These are phyloP conservation scores for Lasioglossum leucozonium DNA, from an alignment of 2,888 invertebrate species.

Conservation along the genomic window DNA sequence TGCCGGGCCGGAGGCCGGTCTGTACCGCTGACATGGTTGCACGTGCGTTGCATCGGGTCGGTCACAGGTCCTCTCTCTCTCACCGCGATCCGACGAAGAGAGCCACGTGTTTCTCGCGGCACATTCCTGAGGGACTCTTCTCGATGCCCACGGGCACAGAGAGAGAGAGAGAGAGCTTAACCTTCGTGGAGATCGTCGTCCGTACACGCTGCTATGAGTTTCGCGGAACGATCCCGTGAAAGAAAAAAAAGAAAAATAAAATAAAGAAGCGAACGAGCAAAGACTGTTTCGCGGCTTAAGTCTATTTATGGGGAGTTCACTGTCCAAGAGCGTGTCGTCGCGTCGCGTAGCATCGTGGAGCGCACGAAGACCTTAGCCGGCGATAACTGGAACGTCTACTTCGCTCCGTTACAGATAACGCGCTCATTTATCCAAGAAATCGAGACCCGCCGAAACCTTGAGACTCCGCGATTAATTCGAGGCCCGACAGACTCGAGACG, in stretches of 20 bases:
- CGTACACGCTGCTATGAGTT: not conserved
- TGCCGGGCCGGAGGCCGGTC: too few species aligned
- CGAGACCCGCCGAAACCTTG: conserved; percentile 31
- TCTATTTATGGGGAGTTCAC: not conserved
- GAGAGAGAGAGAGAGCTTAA: too few species aligned
- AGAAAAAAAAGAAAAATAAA: not conserved
- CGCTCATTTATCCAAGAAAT: conserved; percentile 44
- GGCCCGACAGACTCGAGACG: not conserved
- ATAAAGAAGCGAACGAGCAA: not conserved
- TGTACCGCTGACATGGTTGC: conserved; percentile 17
- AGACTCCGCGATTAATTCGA: conserved; percentile 16
- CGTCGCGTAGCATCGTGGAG: not conserved
- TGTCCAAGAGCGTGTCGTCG: not conserved
- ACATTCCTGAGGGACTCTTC: conserved; percentile 1
- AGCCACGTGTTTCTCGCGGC: conserved; percentile 28
- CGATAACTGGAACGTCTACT: not conserved
- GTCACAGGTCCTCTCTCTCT: too few species aligned
- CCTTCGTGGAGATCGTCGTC: not conserved
- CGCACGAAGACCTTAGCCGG: not conserved
- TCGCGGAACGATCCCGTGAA: not conserved
- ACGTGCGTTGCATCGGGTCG: conserved; percentile 29
- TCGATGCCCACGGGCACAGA: not conserved
- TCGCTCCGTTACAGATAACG: conserved; percentile 34
- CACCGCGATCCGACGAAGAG: not conserved
- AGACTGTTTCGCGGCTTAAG: not conserved